Base-by-base conservation (phyloP, 1,140 invertebrate genomes). In the Drosophila setifemur region DNA sequence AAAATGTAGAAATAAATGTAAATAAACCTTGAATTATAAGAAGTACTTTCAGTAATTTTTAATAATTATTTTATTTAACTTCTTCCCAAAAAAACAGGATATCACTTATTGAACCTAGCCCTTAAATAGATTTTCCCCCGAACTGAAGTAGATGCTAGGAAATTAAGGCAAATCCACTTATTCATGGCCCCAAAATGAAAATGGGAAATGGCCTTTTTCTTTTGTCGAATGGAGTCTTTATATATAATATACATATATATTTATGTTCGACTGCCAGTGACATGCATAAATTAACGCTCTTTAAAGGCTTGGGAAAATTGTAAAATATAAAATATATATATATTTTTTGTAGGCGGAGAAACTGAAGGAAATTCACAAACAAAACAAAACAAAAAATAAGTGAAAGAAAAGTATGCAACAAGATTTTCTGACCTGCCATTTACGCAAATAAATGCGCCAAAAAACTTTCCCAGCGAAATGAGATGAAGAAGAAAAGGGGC, bases 271-370 rank as follows among this genome's bases (percentile, higher is more conserved):
- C 49, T 63, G 64, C 14, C 29, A 53, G 47, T 53, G 64, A 71
- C 55, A 70, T 47, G 68, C 69, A 72, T 72, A 72, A 72, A 72
- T 72, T 72, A 72, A 72, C 42, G 68, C 42, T 45, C 12, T 64
- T 52, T 42, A 40, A 50, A 52, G 60, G 6, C 44, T 16, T 6
- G 7, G 0, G 4, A 1, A 14, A 29, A 16, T 55, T 23, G 16
- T n/a, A n/a, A n/a, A n/a, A n/a, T n/a, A n/a, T n/a, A n/a, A n/a
- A n/a, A n/a, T n/a, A n/a, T n/a, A n/a, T n/a, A n/a, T n/a, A n/a
- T n/a, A n/a, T n/a, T n/a, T n/a, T n/a, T n/a, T n/a, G n/a, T n/a
- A n/a, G n/a, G n/a, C n/a, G n/a, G n/a, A n/a, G n/a, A n/a, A n/a
- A n/a, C n/a, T n/a, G n/a, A n/a, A n/a, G n/a, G n/a, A n/a, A n/a